Conservation (phyloP, 2,113 vertebrate genomes). For the Chascanopsetta lugubris region DNA sequence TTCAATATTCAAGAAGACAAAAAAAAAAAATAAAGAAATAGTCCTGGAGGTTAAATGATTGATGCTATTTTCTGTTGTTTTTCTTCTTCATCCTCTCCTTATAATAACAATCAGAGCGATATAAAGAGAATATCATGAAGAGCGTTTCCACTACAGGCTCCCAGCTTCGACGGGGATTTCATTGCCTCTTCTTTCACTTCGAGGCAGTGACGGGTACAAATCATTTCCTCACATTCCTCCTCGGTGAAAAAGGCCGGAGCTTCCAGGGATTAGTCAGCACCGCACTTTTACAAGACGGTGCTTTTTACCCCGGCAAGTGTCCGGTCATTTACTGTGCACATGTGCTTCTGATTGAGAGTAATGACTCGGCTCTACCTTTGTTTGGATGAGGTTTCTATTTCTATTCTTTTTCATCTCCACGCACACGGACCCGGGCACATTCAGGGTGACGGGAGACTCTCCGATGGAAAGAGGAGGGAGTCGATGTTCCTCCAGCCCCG, state of each 20-base stretch:
- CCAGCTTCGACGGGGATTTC: constrained; percentile 51
- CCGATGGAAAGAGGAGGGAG: constrained; percentile 64
- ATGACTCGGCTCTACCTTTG: constrained; percentile 73
- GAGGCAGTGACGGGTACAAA: constrained; percentile 55
- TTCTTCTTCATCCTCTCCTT: constrained; percentile 1
- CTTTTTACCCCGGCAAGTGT: constrained; percentile 52
- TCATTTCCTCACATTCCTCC: constrained; percentile 68
- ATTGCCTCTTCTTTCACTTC: constrained; percentile 34
- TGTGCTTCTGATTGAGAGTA: constrained; percentile 76
- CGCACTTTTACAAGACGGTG: constrained; percentile 58
- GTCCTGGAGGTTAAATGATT: constrained; percentile 8
- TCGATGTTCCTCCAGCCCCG: constrained; percentile 49
- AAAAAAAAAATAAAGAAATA: not conserved
- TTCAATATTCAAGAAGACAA: constrained; percentile 45
- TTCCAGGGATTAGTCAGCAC: constrained; percentile 53
- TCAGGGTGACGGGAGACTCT: constrained; percentile 51
- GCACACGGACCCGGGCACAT: constrained; percentile 48
- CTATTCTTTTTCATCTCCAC: constrained; percentile 57
- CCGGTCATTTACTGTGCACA: constrained; percentile 54
- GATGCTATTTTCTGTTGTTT: constrained; percentile 6
- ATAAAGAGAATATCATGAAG: constrained; percentile 19
- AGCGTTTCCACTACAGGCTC: constrained; percentile 12
- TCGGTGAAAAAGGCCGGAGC: constrained; percentile 59
- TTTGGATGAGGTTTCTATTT: constrained; percentile 67
- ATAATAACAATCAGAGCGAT: not conserved